Conservation (phyloP, 2,797 vertebrate genomes). For the Luscinia megarhynchos region DNA sequence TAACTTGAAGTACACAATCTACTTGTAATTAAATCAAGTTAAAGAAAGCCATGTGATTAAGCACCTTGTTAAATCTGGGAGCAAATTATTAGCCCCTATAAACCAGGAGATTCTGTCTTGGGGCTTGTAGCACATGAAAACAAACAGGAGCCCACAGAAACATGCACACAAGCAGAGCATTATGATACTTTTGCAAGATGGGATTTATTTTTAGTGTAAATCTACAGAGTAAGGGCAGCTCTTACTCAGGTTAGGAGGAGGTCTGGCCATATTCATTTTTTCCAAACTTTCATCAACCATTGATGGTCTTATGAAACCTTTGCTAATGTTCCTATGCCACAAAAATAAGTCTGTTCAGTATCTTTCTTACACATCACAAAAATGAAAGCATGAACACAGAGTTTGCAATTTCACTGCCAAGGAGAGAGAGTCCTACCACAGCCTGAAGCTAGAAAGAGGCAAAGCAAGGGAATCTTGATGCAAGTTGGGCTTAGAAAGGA, state of each 20-base stretch:
- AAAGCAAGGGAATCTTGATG: not conserved
- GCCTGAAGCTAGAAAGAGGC: not conserved
- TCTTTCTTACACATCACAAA: not conserved
- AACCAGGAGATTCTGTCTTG: conserved; percentile 20
- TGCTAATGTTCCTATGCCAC: not conserved
- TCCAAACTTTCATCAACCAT: not conserved
- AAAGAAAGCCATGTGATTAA: conserved; percentile 20
- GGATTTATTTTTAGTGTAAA: not conserved
- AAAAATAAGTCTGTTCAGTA: not conserved
- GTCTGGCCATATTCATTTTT: not conserved
- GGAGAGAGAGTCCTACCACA: not conserved
- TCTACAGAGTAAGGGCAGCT: not conserved
- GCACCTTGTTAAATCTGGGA: conserved; percentile 35
- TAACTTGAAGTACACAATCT: not conserved
- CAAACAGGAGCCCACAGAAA: not conserved
- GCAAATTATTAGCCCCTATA: conserved; percentile 48
- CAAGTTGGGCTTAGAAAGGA: not conserved
- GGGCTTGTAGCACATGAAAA: not conserved
- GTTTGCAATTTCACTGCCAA: not conserved
- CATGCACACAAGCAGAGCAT: fast-evolving
- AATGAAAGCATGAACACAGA: not conserved
- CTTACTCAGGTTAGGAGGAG: not conserved
- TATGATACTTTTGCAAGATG: not conserved
- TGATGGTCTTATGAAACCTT: not conserved
- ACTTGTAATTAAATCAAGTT: conserved; percentile 4